Percentiles rank a stretch among this genome's conserved stretches.
phyloP scores from a whole-genome alignment of 2,113 vertebrate genomes.

The Vanacampus margaritifer region DNA sequence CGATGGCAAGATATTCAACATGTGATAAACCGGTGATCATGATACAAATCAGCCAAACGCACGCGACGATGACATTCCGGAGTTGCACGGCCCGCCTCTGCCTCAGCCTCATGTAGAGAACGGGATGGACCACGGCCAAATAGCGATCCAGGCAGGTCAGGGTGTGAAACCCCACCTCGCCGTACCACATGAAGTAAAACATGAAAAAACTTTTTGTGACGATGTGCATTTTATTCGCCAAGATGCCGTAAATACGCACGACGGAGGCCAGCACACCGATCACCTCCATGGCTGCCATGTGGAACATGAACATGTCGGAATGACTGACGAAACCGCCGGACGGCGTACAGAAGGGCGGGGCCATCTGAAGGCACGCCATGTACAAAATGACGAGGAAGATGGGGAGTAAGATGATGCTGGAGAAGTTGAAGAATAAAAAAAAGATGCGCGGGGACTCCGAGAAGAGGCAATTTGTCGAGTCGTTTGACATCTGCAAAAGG shows the following conservation, averaged over 20 bases:
- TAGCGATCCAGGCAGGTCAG: constrained; percentile 28
- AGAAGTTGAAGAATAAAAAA: accelerated
- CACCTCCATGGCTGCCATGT: constrained; percentile 27
- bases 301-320: constrained; percentile 26
- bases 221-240: accelerated
- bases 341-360: background rate
- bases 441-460: background rate
- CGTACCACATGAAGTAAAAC: accelerated
- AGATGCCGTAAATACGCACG: background rate
- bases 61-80: background rate
- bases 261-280: accelerated
- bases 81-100: background rate
- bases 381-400: constrained; percentile 18
- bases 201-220: accelerated
- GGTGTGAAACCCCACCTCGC: background rate
- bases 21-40: accelerated
- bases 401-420: constrained; percentile 7
- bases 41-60: constrained; percentile 5
- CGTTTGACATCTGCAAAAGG: background rate
- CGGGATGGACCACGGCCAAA: constrained; percentile 21
- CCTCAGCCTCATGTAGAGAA: constrained; percentile 13
- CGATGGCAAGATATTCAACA: accelerated
- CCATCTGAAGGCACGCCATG: background rate
- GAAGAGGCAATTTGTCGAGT: background rate
- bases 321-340: background rate